phyloP scores from a whole-genome alignment of 2,113 vertebrate genomes.

The Clinocottus analis region DNA sequence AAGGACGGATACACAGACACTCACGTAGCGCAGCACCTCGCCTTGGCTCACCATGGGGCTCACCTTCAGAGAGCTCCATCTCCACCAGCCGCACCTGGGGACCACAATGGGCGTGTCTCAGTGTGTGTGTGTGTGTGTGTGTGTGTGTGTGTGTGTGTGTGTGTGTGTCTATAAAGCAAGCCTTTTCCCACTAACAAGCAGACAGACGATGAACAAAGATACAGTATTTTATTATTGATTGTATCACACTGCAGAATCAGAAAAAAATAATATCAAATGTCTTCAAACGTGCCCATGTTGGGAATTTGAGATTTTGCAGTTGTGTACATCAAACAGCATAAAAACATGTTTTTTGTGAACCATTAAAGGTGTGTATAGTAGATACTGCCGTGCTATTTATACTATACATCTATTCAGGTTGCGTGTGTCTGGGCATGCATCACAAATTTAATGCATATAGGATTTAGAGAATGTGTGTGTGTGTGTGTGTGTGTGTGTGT shows the following conservation, averaged over 20 bases:
- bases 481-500: background rate
- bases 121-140: constrained; percentile 6
- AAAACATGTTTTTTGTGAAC: background rate
- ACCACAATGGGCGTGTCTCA: constrained; percentile 51
- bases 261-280: constrained; percentile 28
- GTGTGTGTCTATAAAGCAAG: constrained; percentile 10
- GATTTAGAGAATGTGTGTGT: background rate
- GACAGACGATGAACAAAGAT: constrained; percentile 62
- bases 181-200: constrained; percentile 28
- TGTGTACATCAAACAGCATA: constrained; percentile 1
- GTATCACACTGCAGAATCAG: constrained; percentile 33
- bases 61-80: constrained; percentile 73
- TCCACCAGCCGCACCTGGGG: constrained; percentile 68
- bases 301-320: background rate
- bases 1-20: constrained; percentile 44
- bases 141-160: constrained; percentile 8
- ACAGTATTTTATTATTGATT: constrained; percentile 50
- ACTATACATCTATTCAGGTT: no score
- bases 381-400: background rate
- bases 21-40: constrained; percentile 49
- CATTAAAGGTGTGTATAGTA: background rate
- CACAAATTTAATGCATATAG: constrained; percentile 3
- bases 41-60: constrained; percentile 69
- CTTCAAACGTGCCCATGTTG: background rate
- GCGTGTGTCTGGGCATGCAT: background rate